Percentiles rank a stretch among this genome's conserved stretches.
These are phyloP conservation scores for Tetrao urogallus DNA, from an alignment of 2,113 vertebrate species.

Conservation along the genomic window DNA sequence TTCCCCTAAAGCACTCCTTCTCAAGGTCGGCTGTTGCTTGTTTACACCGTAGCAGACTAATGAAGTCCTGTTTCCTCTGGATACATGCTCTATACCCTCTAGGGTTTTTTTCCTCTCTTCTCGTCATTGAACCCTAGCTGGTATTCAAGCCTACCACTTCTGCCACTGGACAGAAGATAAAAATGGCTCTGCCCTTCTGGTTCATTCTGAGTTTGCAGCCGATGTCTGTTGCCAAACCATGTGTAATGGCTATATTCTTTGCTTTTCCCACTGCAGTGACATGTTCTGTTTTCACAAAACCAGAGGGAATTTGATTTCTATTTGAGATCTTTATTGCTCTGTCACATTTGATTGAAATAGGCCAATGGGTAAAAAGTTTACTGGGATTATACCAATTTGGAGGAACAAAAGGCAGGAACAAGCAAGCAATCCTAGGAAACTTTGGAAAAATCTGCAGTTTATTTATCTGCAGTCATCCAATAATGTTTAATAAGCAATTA, in stretches of 20 bases:
- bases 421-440: not conserved
- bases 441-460: conserved; percentile 34
- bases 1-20: not conserved
- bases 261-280: not conserved
- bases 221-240: not conserved
- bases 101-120: not conserved
- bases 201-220: not conserved
- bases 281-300: not conserved
- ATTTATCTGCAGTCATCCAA: conserved; percentile 19
- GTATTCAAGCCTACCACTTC: not conserved
- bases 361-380: not conserved
- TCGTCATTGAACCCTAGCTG: not conserved
- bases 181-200: not conserved
- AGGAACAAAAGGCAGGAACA: not conserved
- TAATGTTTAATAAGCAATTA: conserved; percentile 54
- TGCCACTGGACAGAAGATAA: not conserved
- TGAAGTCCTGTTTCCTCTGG: not conserved
- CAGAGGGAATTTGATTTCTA: not conserved
- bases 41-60: not conserved
- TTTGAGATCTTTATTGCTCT: not conserved
- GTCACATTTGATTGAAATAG: not conserved
- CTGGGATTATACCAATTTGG: not conserved
- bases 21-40: not conserved
- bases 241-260: not conserved
- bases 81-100: not conserved